Evolutionary conservation across 2,797 vertebrate species (phyloP).

Genomic region (Stomatorhinus walkeri): DNA sequence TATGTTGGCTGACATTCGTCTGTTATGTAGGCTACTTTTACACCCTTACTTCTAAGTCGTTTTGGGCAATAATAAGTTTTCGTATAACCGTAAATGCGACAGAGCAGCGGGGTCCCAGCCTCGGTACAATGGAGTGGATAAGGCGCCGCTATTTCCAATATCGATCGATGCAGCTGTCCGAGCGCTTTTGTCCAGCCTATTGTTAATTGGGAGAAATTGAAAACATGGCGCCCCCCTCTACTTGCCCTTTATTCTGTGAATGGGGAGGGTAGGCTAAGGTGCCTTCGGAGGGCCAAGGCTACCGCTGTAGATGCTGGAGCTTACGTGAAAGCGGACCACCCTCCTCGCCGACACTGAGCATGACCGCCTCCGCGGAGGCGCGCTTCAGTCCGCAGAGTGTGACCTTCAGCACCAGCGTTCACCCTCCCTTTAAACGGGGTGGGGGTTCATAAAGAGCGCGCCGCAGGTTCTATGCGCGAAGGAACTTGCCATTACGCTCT

Average conservation of each 20-base stretch:
- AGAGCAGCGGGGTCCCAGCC: background rate
- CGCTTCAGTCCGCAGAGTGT: constrained; percentile 24
- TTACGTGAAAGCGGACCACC: constrained; percentile 39
- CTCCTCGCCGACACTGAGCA: constrained; percentile 19
- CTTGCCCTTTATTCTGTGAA: constrained; percentile 12
- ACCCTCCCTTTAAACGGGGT: constrained; percentile 26
- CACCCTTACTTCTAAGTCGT: background rate
- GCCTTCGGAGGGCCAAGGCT: constrained; percentile 32
- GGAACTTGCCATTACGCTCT: background rate
- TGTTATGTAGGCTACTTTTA: background rate
- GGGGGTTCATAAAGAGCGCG: constrained; percentile 10
- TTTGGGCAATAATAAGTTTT: background rate
- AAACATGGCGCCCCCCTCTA: background rate
- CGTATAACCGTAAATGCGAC: constrained; percentile 6
- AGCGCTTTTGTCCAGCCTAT: background rate
- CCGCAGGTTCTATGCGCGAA: background rate
- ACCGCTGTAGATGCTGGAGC: constrained; percentile 31
- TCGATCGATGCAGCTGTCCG: background rate
- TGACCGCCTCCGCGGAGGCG: constrained; percentile 19
- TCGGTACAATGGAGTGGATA: background rate
- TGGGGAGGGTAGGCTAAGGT: constrained; percentile 12
- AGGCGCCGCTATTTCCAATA: background rate
- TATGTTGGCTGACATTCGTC: background rate
- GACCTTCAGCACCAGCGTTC: constrained; percentile 48
- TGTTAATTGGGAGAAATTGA: constrained; percentile 22